These are phyloP conservation scores for Nebria brevicollis DNA, from an alignment of 2,888 invertebrate species.

Conservation along the genomic window DNA sequence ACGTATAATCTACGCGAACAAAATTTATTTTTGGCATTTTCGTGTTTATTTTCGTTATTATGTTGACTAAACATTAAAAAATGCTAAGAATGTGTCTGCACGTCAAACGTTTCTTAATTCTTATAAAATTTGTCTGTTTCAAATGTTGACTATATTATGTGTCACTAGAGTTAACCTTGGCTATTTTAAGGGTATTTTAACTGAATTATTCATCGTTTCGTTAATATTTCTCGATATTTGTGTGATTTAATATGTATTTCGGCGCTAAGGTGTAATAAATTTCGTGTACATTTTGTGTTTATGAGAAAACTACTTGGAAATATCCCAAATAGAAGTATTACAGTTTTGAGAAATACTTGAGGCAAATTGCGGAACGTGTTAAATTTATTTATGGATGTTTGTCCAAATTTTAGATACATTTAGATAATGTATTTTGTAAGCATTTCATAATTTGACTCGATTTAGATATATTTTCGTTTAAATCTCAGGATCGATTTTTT, in stretches of 20 bases:
- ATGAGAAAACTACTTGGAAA: slow-evolving; percentile 32
- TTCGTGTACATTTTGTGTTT: slow-evolving; percentile 9
- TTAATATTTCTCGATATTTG: not conserved
- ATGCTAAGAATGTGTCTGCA: slow-evolving; percentile 8
- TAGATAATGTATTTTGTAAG: too few species aligned
- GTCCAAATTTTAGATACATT: not conserved
- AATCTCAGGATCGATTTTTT: too few species aligned
- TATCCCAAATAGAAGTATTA: slow-evolving; percentile 15
- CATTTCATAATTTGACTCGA: too few species aligned
- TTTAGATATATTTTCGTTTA: too few species aligned
- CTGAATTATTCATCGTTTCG: slow-evolving; percentile 11
- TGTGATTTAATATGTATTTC: slow-evolving; percentile 7
- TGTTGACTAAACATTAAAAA: slow-evolving; percentile 38
- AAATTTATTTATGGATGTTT: not conserved
- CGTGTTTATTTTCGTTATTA: slow-evolving; percentile 24
- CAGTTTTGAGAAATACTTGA: slow-evolving; percentile 23
- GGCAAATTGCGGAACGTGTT: not conserved
- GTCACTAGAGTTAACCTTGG: slow-evolving; percentile 3
- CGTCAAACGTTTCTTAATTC: not conserved
- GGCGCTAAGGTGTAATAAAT: slow-evolving; percentile 19
- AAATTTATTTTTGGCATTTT: slow-evolving; percentile 27
- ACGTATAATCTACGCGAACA: slow-evolving; percentile 13
- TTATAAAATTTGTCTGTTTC: not conserved
- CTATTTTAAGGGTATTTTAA: slow-evolving; percentile 28
- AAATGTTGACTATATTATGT: not conserved